These are phyloP conservation scores for Thelaira solivaga DNA, from an alignment of 2,888 invertebrate genomes.

Conservation along the genomic window DNA sequence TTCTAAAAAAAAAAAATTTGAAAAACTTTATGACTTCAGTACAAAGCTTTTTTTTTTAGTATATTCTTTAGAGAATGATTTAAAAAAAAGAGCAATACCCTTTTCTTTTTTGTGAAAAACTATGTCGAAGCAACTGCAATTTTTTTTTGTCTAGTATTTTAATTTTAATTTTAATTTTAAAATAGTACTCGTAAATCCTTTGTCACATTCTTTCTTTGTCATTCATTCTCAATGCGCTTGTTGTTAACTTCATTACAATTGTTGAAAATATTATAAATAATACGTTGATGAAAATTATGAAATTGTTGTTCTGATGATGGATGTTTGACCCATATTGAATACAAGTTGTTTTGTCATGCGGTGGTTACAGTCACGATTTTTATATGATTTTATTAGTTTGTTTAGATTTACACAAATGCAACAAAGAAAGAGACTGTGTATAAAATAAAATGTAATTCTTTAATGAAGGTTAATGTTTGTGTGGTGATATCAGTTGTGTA, in stretches of 20 bases:
- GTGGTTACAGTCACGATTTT: slow-evolving; percentile 50
- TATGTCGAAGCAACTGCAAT: too few relatives aligned
- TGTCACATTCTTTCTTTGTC: slow-evolving; percentile 2
- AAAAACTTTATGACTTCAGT: too few relatives aligned
- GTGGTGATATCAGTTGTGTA: neutral
- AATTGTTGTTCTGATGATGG: slow-evolving; percentile 48
- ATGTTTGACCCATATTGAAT: slow-evolving; percentile 64
- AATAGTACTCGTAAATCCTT: too few relatives aligned
- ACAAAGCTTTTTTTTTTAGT: too few relatives aligned
- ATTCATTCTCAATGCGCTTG: neutral
- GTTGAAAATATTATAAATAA: slow-evolving; percentile 12
- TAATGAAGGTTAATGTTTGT: slow-evolving; percentile 13
- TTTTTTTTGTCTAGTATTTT: too few relatives aligned
- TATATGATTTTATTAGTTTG: slow-evolving; percentile 17
- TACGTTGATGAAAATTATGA: slow-evolving; percentile 26
- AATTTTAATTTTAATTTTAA: too few relatives aligned
- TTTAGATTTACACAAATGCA: slow-evolving; percentile 20
- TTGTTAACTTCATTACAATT: slow-evolving; percentile 38
- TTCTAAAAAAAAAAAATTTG: too few relatives aligned
- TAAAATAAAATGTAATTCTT: slow-evolving; percentile 13
- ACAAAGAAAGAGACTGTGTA: slow-evolving; percentile 2
- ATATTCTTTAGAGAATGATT: too few relatives aligned
- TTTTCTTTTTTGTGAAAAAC: too few relatives aligned
- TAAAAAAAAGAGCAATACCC: too few relatives aligned
- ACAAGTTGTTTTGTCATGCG: slow-evolving; percentile 43